phyloP scores from a whole-genome alignment of 30 jellyfish, hydroid and myxozoan genomes.

The Aurelia aurita complex sp. Pacific region DNA sequence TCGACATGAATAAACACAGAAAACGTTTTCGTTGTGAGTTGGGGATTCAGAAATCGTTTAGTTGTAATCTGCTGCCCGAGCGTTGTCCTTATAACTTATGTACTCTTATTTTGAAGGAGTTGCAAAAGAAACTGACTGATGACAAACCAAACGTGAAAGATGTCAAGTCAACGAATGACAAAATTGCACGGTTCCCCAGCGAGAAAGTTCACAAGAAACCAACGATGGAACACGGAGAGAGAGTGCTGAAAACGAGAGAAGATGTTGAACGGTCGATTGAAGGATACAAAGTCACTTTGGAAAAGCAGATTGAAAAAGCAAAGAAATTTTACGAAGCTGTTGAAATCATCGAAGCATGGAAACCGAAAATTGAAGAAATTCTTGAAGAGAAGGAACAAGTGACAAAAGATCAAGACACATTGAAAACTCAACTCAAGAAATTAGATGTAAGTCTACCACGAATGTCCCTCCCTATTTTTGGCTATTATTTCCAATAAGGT shows the following conservation, averaged over 20 bases:
- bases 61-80: no score
- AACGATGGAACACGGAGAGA: constrained; percentile 62
- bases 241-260: constrained; percentile 56
- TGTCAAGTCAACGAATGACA: constrained; percentile 18
- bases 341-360: constrained; percentile 72
- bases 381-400: constrained; percentile 49
- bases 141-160: constrained; percentile 42
- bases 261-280: constrained; percentile 54
- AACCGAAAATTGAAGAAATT: constrained; percentile 59
- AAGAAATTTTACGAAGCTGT: constrained; percentile 61
- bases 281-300: constrained; percentile 45
- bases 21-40: no score
- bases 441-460: constrained; percentile 50
- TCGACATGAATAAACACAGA: no score
- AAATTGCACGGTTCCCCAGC: constrained; percentile 36
- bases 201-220: constrained; percentile 65
- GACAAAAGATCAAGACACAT: constrained; percentile 62
- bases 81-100: neutral
- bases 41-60: no score
- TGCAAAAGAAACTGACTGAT: constrained; percentile 57
- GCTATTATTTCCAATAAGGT: no score
- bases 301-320: constrained; percentile 62
- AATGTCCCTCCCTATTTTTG: no score
- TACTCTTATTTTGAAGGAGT: constrained; percentile 45
- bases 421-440: constrained; percentile 59